Evolutionary conservation across 2,797 vertebrate species (phyloP).

Genomic region (Mallotus villosus): DNA sequence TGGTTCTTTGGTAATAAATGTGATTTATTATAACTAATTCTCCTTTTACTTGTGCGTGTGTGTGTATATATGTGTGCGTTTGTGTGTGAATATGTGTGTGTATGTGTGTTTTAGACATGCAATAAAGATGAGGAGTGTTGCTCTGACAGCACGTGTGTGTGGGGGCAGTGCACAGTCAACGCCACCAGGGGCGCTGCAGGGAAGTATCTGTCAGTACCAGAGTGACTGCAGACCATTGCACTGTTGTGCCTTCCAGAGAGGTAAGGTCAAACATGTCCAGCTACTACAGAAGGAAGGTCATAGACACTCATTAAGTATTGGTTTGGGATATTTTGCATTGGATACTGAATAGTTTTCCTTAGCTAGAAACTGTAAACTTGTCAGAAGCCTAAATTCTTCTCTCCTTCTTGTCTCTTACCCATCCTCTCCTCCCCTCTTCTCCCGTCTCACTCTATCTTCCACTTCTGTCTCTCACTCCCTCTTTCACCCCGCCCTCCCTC

Average conservation of each 20-base stretch:
- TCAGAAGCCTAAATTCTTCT: neutral
- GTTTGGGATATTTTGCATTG: neutral
- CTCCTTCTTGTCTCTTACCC: neutral
- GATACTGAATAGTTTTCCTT: too few species aligned
- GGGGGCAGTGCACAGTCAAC: conserved; percentile 82
- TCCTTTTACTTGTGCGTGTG: neutral
- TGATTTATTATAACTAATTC: neutral
- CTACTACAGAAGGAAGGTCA: neutral
- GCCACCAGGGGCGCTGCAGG: conserved; percentile 79
- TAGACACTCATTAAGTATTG: neutral
- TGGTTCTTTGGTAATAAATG: neutral
- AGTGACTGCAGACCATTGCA: conserved; percentile 82
- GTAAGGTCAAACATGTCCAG: conserved; percentile 59
- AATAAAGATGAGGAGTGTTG: conserved; percentile 89
- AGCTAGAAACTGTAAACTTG: neutral
- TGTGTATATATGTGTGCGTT: neutral
- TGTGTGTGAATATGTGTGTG: conserved; percentile 3
- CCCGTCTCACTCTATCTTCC: neutral
- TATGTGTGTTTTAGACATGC: conserved; percentile 79
- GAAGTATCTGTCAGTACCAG: conserved; percentile 92
- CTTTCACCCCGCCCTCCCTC: neutral
- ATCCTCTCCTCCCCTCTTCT: neutral
- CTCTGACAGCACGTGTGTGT: conserved; percentile 87
- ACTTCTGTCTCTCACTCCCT: too few species aligned
- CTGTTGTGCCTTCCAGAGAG: conserved; percentile 90